Evolutionary conservation across 2,113 vertebrate species (phyloP), one percentile per base, ranked within the genome.

Genomic region (Ochotona princeps): DNA sequence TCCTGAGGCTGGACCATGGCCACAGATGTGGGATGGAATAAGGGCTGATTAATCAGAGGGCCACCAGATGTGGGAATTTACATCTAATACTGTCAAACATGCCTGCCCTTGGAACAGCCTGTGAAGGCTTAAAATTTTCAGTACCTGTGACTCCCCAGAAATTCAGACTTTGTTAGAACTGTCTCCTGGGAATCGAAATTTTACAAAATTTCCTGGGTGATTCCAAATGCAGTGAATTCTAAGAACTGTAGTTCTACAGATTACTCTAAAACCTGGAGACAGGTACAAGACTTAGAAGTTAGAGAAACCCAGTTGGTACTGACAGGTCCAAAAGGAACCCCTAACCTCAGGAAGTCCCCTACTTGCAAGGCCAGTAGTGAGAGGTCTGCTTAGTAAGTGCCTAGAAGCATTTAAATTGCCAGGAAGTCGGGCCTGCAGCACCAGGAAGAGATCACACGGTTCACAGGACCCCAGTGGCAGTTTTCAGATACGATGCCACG

Each of bases 401-500:
- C 44, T 30, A 35, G 44, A 76, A 20, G 61, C 25, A 61, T 9
- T 3, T 2, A 21, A 60, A 32, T 1, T 63, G 21, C 76, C 18
- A 12, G 49, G 28, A 76, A 26, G 54, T 86, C 81, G 73, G 10
- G 28, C 15, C 6, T 28, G 2, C 5, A 10, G 32, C 35, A 49
- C 14, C 25, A 80, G 47, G 60, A 49, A n/a, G 32, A 47, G 17
- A 38, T 0, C 60, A 2, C 28, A 14, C 23, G 20, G 1, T 20
- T 82, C 69, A 30, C 0, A 5, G 51, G 51, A 4, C 2, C 8
- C 61, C 67, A 32, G n/a, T 47, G 28, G 15, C 0, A 0, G 14
- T 13, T 20, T 20, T 72, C 80, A 23, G 14, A 7, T 2, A 66
- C 12, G 66, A 54, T 38, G 23, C 44, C 49, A 5, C 1, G 10